Conservation (phyloP, 2,888 invertebrate genomes). For the Flexamia atlantica region DNA sequence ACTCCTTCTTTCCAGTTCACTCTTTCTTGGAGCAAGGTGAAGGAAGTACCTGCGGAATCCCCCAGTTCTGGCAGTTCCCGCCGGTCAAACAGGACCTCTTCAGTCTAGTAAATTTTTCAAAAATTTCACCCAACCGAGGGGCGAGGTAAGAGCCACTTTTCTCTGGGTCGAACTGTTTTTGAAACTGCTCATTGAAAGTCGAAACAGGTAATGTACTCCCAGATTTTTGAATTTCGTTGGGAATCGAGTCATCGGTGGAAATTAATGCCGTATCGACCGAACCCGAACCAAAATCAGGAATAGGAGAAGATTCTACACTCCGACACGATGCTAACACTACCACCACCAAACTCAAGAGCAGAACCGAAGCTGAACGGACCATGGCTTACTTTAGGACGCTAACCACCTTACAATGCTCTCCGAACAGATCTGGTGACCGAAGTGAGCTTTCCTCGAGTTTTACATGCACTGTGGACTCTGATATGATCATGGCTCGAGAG, state of each 20-base stretch:
- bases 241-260: neutral
- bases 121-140: neutral
- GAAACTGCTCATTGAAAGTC: neutral
- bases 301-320: neutral
- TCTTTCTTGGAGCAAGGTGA: conserved; percentile 12
- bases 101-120: neutral
- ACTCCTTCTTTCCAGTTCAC: neutral
- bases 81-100: neutral
- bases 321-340: neutral
- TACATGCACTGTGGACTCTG: conserved; percentile 1
- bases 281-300: neutral
- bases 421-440: no score
- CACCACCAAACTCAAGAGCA: neutral
- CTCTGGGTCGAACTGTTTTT: neutral
- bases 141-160: neutral
- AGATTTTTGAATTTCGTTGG: neutral
- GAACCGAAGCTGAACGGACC: neutral
- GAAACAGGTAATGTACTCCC: no score
- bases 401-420: neutral
- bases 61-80: conserved; percentile 20
- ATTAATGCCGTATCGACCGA: neutral
- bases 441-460: neutral
- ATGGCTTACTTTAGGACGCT: neutral
- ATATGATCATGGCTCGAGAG: neutral
- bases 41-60: conserved; percentile 8